These are phyloP conservation scores for Aurelia coerulea DNA, from an alignment of 30 jellyfish, hydroid and myxozoan species.

Conservation along the genomic window DNA sequence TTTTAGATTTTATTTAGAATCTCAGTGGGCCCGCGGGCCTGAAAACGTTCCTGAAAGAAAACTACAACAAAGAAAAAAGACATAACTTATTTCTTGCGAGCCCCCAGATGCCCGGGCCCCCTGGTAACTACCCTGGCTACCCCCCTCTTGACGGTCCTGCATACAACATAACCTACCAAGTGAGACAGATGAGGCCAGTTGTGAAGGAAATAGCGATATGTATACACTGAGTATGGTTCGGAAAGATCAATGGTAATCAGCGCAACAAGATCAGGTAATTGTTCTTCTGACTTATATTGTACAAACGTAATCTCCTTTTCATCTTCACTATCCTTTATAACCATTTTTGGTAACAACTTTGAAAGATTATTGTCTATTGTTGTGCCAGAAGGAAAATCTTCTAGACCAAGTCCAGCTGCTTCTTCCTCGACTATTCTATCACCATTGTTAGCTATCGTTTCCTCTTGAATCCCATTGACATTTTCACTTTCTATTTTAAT, in stretches of 20 bases:
- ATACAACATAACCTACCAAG: constrained; percentile 66
- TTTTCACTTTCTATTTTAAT: background rate
- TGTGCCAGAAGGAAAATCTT: background rate
- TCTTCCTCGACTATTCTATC: background rate
- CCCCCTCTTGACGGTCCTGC: too few species aligned
- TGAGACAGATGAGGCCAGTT: constrained; percentile 97
- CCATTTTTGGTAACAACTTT: constrained; percentile 45
- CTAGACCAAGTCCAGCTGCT: background rate
- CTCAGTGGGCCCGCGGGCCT: too few species aligned
- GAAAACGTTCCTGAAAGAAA: too few species aligned
- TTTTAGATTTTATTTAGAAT: too few species aligned
- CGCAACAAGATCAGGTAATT: constrained; percentile 87
- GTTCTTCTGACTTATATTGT: constrained; percentile 76
- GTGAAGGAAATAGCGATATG: constrained; percentile 90
- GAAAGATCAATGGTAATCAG: constrained; percentile 88
- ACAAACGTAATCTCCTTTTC: constrained; percentile 56
- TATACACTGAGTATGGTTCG: constrained; percentile 92
- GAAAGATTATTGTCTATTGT: constrained; percentile 3
- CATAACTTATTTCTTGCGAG: too few species aligned
- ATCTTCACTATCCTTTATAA: constrained; percentile 36
- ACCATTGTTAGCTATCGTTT: background rate
- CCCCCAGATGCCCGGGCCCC: too few species aligned
- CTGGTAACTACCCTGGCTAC: too few species aligned
- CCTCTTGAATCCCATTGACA: background rate
- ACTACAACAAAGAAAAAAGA: too few species aligned